phyloP scores from a whole-genome alignment of 2,888 invertebrate genomes.

The Scaptomyza parva region DNA sequence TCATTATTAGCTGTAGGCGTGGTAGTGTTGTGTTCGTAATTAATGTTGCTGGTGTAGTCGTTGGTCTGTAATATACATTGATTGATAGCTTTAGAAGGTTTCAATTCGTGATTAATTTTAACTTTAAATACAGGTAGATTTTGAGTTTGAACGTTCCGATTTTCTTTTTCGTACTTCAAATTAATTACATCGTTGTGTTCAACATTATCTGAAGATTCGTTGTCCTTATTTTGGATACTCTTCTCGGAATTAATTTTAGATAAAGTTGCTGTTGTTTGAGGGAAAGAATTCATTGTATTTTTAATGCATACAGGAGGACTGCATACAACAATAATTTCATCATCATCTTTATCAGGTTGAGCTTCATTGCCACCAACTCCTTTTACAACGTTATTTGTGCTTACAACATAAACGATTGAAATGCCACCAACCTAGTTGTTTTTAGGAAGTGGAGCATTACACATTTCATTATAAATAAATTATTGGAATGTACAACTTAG shows the following conservation, averaged over 20 bases:
- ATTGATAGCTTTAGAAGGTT: conserved; percentile 60
- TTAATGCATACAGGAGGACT: conserved; percentile 55
- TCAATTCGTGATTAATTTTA: conserved; percentile 45
- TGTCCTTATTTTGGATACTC: conserved; percentile 1
- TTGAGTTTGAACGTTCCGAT: conserved; percentile 19
- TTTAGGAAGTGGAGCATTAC: conserved; percentile 25
- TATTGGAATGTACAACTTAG: conserved; percentile 10
- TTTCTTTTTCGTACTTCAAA: conserved; percentile 43
- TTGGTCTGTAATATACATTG: conserved; percentile 74
- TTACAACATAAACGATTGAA: conserved; percentile 42
- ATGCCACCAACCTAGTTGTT: conserved; percentile 63
- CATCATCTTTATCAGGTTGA: conserved; percentile 41
- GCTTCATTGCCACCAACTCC: conserved; percentile 14
- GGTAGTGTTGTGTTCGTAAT: conserved; percentile 47
- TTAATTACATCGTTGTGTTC: conserved; percentile 40
- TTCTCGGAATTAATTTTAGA: background rate
- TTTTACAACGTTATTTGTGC: conserved; percentile 33
- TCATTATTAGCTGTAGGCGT: conserved; percentile 56
- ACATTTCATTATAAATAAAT: conserved; percentile 11
- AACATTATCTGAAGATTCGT: conserved; percentile 7
- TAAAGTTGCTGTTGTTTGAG: background rate
- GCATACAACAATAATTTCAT: conserved; percentile 69
- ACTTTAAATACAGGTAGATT: conserved; percentile 50
- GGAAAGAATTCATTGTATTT: background rate
- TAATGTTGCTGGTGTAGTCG: conserved; percentile 59